phyloP scores from a whole-genome alignment of 2,797 vertebrate genomes.

The Momotus momota region DNA sequence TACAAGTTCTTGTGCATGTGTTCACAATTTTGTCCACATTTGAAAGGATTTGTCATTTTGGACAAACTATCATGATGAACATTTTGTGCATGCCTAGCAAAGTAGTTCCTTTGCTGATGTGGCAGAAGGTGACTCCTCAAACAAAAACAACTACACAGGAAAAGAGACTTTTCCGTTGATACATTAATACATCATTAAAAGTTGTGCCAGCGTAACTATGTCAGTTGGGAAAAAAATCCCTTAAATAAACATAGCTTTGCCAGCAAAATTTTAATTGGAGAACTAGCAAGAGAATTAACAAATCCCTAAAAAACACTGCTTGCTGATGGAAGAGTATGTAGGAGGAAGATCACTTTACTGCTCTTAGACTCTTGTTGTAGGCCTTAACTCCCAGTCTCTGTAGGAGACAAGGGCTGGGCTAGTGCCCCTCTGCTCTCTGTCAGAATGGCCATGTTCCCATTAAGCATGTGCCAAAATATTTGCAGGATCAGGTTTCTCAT shows the following conservation, averaged over 20 bases:
- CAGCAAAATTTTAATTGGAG: slow-evolving; percentile 56
- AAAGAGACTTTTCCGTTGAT: neutral
- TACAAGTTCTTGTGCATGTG: neutral
- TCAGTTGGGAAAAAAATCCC: slow-evolving; percentile 19
- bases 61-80: neutral
- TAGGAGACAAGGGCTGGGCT: neutral
- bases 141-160: neutral
- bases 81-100: neutral
- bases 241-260: slow-evolving; percentile 11
- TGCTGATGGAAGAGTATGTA: neutral
- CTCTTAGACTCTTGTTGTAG: neutral
- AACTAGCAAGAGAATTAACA: slow-evolving; percentile 12
- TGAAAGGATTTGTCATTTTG: neutral
- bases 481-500: neutral
- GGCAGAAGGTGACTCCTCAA: neutral
- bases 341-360: neutral
- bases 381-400: neutral
- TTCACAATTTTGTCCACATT: slow-evolving; percentile 20
- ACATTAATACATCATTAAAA: slow-evolving; percentile 13
- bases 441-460: neutral
- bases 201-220: slow-evolving; percentile 18
- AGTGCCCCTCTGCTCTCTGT: neutral
- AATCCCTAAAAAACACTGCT: neutral
- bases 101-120: neutral
- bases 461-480: slow-evolving; percentile 20